These are phyloP conservation scores for Lordiphosa collinella DNA, from an alignment of 1,140 invertebrate genomes.

Conservation along the genomic window DNA sequence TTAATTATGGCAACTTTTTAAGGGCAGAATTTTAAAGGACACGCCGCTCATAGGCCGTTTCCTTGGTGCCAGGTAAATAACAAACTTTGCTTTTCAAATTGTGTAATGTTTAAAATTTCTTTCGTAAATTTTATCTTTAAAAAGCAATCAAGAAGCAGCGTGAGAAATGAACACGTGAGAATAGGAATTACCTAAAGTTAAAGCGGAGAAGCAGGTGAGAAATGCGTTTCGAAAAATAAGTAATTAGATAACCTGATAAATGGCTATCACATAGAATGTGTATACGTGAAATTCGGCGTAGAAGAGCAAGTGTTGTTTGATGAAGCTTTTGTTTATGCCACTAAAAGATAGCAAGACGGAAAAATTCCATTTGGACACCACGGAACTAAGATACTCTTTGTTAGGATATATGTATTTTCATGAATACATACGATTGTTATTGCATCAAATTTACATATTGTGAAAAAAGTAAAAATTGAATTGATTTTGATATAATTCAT, in stretches of 20 bases:
- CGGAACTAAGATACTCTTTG: background rate
- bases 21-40: conserved; percentile 25
- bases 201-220: background rate
- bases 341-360: conserved; percentile 8
- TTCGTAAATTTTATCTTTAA: background rate
- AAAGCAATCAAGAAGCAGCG: conserved; percentile 15
- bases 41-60: conserved; percentile 3
- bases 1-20: conserved; percentile 41
- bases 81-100: conserved; percentile 1
- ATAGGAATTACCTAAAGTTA: background rate
- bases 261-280: conserved; percentile 4
- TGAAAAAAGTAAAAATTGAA: too few relatives aligned
- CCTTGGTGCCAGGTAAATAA: conserved; percentile 1
- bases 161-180: conserved; percentile 3
- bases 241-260: conserved; percentile 8
- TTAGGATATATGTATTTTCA: too few relatives aligned
- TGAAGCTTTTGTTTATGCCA: conserved; percentile 14
- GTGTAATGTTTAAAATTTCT: conserved; percentile 2
- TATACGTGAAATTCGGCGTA: conserved; percentile 26
- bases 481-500: too few relatives aligned
- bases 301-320: conserved; percentile 7
- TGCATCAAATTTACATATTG: too few relatives aligned
- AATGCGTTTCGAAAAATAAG: background rate
- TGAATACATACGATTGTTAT: too few relatives aligned
- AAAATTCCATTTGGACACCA: background rate